Base-by-base conservation (phyloP, 2,797 vertebrate genomes). In the Sylvia borin region DNA sequence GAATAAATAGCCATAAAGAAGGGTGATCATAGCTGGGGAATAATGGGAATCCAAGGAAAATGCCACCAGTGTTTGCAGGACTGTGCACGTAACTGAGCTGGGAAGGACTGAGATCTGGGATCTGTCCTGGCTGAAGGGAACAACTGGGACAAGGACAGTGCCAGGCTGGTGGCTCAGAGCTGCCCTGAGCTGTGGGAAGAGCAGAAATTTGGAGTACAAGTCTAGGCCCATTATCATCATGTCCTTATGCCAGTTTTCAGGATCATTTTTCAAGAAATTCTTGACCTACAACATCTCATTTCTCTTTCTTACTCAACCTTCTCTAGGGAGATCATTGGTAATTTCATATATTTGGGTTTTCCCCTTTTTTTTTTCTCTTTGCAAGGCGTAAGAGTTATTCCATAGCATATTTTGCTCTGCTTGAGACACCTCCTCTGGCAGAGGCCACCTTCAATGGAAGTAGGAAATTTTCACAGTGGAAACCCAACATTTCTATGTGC, bases 41-140 rank as follows among this genome's bases (percentile, higher is more conserved):
- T 26, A 19, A 66, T 17, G 42, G 61, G 18, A 62, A 45, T 21
- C 34, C 66, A 68, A 22, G 77, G 66, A 13, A 90, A 88, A 53
- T 60, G 7, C 29, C 65, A 51, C 4, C 43, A 13, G 66, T 6
- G 47, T 15, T 62, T 3, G 1, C 24, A 70, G 55, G 60, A 9
- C 18, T 36, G 31, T 3, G 19, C 43, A 3, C 42, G 32, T 10
- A 21, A n/a, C 3, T 0, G 1, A 15, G 26, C 25, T 29, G 51
- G 85, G 88, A 54, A 65, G 71, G 38, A 17, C 38, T 60, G 85
- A 77, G 65, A 20, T 19, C 16, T 57, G 81, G 76, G 62, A 31
- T 40, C 75, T 54, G 8, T 74, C 54, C 81, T 75, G 77, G 47
- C 29, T 40, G 62, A 27, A 55, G 32, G 76, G 50, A 57, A 71